These are phyloP conservation scores for Rhabdophis nuchalis DNA, from an alignment of 2,797 vertebrate genomes.

Conservation along the genomic window DNA sequence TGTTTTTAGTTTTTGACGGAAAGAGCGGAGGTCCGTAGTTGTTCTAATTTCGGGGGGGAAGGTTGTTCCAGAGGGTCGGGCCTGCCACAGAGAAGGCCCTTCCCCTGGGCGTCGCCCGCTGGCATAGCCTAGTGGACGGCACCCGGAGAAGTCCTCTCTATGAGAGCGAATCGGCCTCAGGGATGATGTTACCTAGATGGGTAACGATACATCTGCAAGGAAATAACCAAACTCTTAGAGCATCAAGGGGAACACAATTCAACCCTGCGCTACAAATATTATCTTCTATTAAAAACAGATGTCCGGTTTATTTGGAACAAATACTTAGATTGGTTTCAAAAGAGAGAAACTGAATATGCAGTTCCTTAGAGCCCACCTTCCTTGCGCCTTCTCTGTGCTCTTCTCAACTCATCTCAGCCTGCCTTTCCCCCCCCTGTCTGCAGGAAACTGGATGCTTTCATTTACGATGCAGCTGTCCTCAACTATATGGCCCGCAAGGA, in stretches of 20 bases:
- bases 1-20: too few relatives aligned
- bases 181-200: background rate
- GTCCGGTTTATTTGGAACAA: background rate
- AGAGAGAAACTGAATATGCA: background rate
- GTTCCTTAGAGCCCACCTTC: background rate
- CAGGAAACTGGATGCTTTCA: conserved; percentile 93
- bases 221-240: background rate
- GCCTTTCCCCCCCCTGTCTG: conserved; percentile 11
- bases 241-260: background rate
- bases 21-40: too few relatives aligned
- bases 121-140: too few relatives aligned
- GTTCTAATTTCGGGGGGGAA: too few relatives aligned
- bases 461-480: conserved; percentile 91
- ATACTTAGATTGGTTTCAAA: background rate
- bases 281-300: background rate
- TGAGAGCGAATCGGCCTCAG: too few relatives aligned
- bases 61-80: too few relatives aligned
- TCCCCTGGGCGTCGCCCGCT: too few relatives aligned
- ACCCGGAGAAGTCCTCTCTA: too few relatives aligned
- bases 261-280: background rate
- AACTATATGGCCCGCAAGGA: conserved; percentile 96
- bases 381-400: background rate
- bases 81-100: too few relatives aligned
- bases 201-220: background rate
- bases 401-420: background rate